These are phyloP conservation scores for Mormyrus hasselquistii DNA, from an alignment of 2,797 vertebrate species.

Conservation along the genomic window DNA sequence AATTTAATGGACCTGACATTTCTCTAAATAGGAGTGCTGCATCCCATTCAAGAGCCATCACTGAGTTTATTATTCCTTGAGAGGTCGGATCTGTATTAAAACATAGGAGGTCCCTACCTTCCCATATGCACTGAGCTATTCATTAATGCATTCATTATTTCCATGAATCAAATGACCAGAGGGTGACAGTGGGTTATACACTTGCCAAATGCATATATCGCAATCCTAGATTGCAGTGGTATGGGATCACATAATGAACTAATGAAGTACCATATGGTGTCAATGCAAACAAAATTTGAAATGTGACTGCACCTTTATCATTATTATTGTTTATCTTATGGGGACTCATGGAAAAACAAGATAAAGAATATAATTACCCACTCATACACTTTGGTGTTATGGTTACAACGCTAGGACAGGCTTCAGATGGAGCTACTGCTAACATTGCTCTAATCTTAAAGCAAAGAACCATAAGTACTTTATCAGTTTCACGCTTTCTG, in stretches of 20 bases:
- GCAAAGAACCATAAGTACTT: constrained; percentile 89
- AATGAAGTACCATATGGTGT: background rate
- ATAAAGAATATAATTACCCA: constrained; percentile 61
- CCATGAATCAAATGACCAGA: background rate
- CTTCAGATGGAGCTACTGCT: constrained; percentile 59
- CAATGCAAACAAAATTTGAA: background rate
- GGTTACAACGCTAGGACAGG: constrained; percentile 52
- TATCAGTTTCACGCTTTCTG: constrained; percentile 69
- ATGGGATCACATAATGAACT: background rate
- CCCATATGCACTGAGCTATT: background rate
- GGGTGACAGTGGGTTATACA: background rate
- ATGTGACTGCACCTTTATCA: background rate
- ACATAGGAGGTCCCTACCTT: background rate
- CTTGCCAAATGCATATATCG: background rate
- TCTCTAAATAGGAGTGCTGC: background rate
- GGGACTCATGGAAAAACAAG: constrained; percentile 41
- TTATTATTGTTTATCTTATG: background rate
- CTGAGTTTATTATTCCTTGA: background rate
- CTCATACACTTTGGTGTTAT: constrained; percentile 55
- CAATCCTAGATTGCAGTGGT: background rate
- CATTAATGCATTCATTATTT: background rate
- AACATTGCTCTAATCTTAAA: constrained; percentile 86
- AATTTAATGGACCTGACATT: background rate
- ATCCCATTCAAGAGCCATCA: background rate
- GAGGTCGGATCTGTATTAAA: background rate